Evolutionary conservation across 64 coral and sea anemone species (phyloP).

Genomic region (Actinia tenebrosa): DNA sequence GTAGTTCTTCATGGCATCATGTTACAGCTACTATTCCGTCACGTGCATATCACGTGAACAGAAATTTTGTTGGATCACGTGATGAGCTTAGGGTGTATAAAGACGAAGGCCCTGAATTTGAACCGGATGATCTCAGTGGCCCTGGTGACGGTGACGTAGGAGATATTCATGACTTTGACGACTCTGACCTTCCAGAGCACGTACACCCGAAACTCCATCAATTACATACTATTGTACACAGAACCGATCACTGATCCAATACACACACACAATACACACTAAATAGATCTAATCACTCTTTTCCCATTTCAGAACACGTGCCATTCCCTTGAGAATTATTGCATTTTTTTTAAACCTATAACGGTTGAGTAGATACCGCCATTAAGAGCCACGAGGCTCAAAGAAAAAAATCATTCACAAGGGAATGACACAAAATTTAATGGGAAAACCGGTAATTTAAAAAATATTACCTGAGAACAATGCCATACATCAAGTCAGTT

Average conservation of each 20-base stretch:
- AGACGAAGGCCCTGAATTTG: constrained; percentile 42
- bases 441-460: no score
- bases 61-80: constrained; percentile 9
- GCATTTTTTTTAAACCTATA: no score
- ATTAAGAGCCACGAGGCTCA: no score
- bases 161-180: neutral
- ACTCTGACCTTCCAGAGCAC: neutral
- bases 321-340: no score
- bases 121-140: constrained; percentile 40
- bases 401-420: no score
- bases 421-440: no score
- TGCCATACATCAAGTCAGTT: no score
- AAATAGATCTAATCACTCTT: neutral
- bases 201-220: neutral
- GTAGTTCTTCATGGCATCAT: neutral
- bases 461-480: no score
- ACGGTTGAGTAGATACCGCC: no score
- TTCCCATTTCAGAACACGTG: no score
- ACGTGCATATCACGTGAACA: neutral
- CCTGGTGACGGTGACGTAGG: constrained; percentile 29
- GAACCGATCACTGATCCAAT: neutral
- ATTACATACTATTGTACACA: neutral
- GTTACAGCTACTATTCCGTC: neutral
- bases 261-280: neutral
- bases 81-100: constrained; percentile 34